Percentiles rank a stretch among this genome's conserved stretches.
phyloP scores from a whole-genome alignment of 2,113 vertebrate species.

The Clarias magur region DNA sequence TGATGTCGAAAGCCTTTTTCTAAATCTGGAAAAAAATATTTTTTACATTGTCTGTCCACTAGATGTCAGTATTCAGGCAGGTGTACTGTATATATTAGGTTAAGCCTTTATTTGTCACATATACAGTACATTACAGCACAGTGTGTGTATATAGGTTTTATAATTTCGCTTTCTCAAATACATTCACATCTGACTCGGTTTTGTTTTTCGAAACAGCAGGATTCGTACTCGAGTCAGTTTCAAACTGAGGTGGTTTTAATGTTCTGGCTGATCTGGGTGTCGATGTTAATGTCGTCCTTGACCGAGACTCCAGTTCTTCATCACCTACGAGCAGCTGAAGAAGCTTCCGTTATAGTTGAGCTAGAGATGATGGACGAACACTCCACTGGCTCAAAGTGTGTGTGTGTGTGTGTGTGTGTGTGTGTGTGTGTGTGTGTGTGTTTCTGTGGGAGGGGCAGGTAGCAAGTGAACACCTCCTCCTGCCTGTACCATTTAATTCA shows the following conservation, averaged over 20 bases:
- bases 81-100: background rate
- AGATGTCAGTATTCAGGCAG: conserved; percentile 37
- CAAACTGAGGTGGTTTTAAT: background rate
- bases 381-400: conserved; percentile 19
- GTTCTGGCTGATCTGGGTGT: too few species aligned
- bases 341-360: conserved; percentile 83
- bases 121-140: too few species aligned
- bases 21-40: too few species aligned
- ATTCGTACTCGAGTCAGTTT: background rate
- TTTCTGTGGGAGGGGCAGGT: background rate
- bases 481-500: conserved; percentile 48
- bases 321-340: conserved; percentile 94
- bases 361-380: background rate
- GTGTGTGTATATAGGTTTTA: too few species aligned
- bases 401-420: conserved; percentile 41
- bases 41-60: conserved; percentile 31
- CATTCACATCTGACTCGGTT: background rate
- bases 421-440: conserved; percentile 37
- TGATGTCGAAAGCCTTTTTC: too few species aligned
- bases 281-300: conserved; percentile 64
- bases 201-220: background rate
- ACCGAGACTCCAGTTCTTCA: conserved; percentile 87
- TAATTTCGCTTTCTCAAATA: background rate
- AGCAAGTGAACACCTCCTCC: conserved; percentile 40
- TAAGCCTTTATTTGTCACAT: too few species aligned